phyloP scores from a whole-genome alignment of 2,888 invertebrate genomes.

The Nomada ferruginata region DNA sequence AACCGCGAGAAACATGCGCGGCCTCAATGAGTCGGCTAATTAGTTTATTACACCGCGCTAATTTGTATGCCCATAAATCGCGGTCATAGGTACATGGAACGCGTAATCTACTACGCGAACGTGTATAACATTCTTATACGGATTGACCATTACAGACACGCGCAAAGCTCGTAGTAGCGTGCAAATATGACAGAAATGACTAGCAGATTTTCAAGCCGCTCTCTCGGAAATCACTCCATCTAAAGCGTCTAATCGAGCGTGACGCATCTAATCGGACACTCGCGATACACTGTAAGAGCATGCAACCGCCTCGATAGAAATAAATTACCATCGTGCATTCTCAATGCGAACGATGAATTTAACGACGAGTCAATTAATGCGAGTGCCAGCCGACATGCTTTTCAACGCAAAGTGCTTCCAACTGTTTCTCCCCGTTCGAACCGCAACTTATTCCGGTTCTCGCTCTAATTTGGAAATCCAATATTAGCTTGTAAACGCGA shows the following conservation, averaged over 20 bases:
- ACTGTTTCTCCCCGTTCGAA: too few relatives aligned
- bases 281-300: slow-evolving; percentile 46
- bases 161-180: slow-evolving; percentile 9
- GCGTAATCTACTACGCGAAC: slow-evolving; percentile 1
- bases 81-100: slow-evolving; percentile 48
- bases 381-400: background rate
- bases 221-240: slow-evolving; percentile 54
- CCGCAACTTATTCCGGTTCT: too few relatives aligned
- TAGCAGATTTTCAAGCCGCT: slow-evolving; percentile 50
- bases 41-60: slow-evolving; percentile 78
- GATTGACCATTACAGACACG: background rate
- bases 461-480: background rate
- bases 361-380: slow-evolving; percentile 46
- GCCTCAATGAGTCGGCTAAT: slow-evolving; percentile 78
- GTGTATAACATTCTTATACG: background rate
- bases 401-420: too few relatives aligned
- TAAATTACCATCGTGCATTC: slow-evolving; percentile 50
- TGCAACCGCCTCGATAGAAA: slow-evolving; percentile 37
- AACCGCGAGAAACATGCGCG: slow-evolving; percentile 63
- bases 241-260: slow-evolving; percentile 64
- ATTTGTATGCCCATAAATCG: slow-evolving; percentile 79
- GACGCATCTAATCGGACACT: slow-evolving; percentile 67
- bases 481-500: background rate
- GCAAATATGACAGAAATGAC: slow-evolving; percentile 63
- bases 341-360: slow-evolving; percentile 25